phyloP scores from a whole-genome alignment of 35 echinoderm and acorn worm species.

The Anneissia japonica region DNA sequence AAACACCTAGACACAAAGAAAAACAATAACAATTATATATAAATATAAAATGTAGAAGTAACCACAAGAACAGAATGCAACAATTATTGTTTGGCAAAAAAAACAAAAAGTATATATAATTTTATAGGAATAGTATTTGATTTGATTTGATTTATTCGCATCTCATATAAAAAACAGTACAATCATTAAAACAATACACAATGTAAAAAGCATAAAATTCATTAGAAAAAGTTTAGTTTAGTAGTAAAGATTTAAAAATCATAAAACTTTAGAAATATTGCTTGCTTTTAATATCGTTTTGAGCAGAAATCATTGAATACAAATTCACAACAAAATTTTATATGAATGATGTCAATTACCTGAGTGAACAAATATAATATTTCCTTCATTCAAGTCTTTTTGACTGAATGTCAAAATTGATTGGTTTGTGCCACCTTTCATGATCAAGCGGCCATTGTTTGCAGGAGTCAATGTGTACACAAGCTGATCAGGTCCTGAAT shows the following conservation, averaged over 20 bases:
- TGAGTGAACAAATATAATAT: conserved; percentile 78
- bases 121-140: no score
- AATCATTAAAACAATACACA: no score
- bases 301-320: no score
- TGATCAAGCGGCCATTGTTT: conserved; percentile 61
- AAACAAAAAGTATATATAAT: no score
- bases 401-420: conserved; percentile 68
- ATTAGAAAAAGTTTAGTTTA: no score
- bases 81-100: neutral
- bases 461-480: conserved; percentile 53
- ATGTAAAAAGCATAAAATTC: no score
- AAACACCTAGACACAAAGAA: conserved; percentile 49
- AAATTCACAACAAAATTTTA: neutral
- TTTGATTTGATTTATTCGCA: no score
- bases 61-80: neutral
- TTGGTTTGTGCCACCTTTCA: neutral
- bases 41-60: neutral
- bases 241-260: no score
- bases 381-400: conserved; percentile 35
- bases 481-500: conserved; percentile 55
- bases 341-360: conserved; percentile 35
- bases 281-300: no score
- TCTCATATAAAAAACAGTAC: no score
- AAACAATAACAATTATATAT: neutral
- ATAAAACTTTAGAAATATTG: no score